These are phyloP conservation scores for Acipenser ruthenus DNA, from an alignment of 2,797 vertebrate species.

Conservation along the genomic window DNA sequence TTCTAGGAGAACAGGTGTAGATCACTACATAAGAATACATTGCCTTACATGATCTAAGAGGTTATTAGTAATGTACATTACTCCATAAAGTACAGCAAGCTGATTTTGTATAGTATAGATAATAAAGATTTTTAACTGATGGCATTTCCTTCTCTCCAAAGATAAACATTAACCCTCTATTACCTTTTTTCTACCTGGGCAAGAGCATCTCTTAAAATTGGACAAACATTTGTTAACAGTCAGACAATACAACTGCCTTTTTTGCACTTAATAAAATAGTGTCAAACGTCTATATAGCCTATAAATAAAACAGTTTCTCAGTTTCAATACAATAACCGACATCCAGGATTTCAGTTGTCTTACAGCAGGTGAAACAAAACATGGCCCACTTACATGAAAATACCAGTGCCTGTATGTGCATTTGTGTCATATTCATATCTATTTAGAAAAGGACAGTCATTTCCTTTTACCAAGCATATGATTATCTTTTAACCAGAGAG, in stretches of 20 bases:
- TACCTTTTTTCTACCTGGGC: constrained; percentile 12
- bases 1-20: constrained; percentile 12
- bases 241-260: constrained; percentile 33
- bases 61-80: constrained; percentile 45
- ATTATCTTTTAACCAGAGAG: constrained; percentile 66
- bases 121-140: constrained; percentile 20
- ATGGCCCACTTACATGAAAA: constrained; percentile 11
- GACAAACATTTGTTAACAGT: constrained; percentile 32
- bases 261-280: constrained; percentile 49
- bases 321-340: constrained; percentile 7
- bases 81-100: constrained; percentile 50
- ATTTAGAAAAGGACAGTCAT: too few species aligned
- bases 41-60: constrained; percentile 32
- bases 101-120: constrained; percentile 39
- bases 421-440: neutral
- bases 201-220: constrained; percentile 16
- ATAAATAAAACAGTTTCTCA: constrained; percentile 24
- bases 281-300: constrained; percentile 33
- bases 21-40: constrained; percentile 10
- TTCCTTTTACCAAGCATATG: too few species aligned
- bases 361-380: constrained; percentile 24
- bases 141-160: constrained; percentile 29
- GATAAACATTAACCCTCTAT: neutral
- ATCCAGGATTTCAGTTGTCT: constrained; percentile 13
- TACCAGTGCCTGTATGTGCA: constrained; percentile 22